A percentile compares a stretch with the other conserved stretches of the same genome.
Evolutionary conservation across 2,113 vertebrate species (phyloP).

Genomic region (Nyctibius bracteatus): DNA sequence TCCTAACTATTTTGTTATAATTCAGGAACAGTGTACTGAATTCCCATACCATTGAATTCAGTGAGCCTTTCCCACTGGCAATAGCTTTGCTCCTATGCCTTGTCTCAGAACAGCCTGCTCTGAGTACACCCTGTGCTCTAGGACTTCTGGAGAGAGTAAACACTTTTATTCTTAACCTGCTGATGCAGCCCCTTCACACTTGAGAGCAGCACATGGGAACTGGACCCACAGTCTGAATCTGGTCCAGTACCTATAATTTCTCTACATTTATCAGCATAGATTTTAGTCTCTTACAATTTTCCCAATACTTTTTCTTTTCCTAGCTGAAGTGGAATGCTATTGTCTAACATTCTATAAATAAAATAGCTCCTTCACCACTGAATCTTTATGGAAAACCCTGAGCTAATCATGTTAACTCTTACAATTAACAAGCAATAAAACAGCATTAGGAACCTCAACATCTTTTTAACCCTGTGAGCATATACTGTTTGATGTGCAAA

Average conservation of each 20-base stretch:
- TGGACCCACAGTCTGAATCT: background rate
- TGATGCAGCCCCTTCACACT: background rate
- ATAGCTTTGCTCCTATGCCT: background rate
- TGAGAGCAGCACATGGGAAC: background rate
- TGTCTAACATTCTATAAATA: background rate
- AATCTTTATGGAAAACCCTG: background rate
- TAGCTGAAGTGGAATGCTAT: background rate
- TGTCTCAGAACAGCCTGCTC: background rate
- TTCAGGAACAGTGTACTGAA: background rate
- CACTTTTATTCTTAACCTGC: background rate
- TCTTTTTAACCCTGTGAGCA: background rate
- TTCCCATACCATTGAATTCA: background rate
- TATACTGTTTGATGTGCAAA: background rate
- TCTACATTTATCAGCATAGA: background rate
- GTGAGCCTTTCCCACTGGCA: background rate
- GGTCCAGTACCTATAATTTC: background rate
- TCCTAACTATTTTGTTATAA: background rate
- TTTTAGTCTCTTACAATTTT: background rate
- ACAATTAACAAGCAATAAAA: background rate
- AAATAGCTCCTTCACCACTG: background rate
- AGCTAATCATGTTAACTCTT: background rate
- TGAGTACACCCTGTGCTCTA: background rate
- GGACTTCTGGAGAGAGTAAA: background rate
- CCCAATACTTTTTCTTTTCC: background rate
- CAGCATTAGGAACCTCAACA: background rate